phyloP scores from a whole-genome alignment of 1,140 invertebrate species.

The Eubasilissa regina region DNA sequence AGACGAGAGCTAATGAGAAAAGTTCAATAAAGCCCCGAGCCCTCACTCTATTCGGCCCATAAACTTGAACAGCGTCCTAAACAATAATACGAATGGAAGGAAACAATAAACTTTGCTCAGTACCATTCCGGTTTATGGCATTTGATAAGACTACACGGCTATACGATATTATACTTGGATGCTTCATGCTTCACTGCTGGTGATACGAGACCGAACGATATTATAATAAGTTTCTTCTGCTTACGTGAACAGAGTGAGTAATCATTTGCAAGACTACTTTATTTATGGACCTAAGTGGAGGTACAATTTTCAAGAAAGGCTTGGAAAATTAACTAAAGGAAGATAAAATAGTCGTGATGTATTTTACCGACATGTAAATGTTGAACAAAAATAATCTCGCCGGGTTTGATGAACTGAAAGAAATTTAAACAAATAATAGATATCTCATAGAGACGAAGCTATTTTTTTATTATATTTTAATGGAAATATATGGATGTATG shows the following conservation, averaged over 20 bases:
- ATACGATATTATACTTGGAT: background rate
- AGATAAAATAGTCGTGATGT: background rate
- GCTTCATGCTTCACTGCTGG: background rate
- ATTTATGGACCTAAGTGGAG: slow-evolving; percentile 3
- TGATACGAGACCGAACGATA: slow-evolving; percentile 23
- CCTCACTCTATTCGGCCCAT: slow-evolving; percentile 39
- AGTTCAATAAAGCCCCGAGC: slow-evolving; percentile 43
- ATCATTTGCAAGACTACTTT: slow-evolving; percentile 8
- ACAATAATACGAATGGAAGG: slow-evolving; percentile 57
- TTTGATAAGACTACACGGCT: slow-evolving; percentile 35
- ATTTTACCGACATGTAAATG: background rate
- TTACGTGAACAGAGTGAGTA: slow-evolving; percentile 2
- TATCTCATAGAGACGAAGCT: too few relatives aligned
- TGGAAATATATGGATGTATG: too few relatives aligned
- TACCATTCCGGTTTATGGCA: slow-evolving; percentile 38
- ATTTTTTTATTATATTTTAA: too few relatives aligned
- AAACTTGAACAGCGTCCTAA: slow-evolving; percentile 53
- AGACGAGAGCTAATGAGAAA: slow-evolving; percentile 53
- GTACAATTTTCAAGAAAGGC: background rate
- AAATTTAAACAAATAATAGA: too few relatives aligned
- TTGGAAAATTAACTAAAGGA: too few relatives aligned
- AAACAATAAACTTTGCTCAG: slow-evolving; percentile 55
- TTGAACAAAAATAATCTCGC: background rate
- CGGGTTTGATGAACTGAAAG: too few relatives aligned
- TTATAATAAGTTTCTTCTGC: slow-evolving; percentile 14